phyloP scores from a whole-genome alignment of 2,888 invertebrate species.

The Cepaea hortensis region DNA sequence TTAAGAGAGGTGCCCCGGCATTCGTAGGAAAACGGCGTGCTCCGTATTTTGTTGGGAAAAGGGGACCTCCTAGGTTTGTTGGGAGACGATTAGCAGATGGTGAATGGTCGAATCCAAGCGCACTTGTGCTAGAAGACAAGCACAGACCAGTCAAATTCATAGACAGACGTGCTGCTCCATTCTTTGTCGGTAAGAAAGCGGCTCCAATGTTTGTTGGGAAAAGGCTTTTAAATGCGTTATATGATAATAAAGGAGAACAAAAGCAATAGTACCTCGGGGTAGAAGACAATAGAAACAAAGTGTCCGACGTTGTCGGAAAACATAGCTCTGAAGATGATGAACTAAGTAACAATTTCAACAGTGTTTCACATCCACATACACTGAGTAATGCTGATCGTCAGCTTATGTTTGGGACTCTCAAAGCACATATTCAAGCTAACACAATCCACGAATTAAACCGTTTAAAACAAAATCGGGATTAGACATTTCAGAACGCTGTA shows the following conservation, averaged over 20 bases:
- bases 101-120: neutral
- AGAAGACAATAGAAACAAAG: neutral
- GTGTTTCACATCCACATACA: neutral
- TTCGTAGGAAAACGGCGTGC: constrained; percentile 29
- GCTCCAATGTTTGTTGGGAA: constrained; percentile 35
- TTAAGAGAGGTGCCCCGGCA: neutral
- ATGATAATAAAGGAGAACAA: neutral
- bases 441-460: neutral
- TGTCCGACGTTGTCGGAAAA: neutral
- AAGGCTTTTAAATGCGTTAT: neutral
- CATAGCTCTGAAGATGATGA: too few species aligned
- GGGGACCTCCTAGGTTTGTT: constrained; percentile 3
- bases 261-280: neutral
- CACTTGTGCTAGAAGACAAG: neutral
- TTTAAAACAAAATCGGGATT: neutral
- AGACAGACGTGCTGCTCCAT: neutral
- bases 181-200: constrained; percentile 12
- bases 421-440: neutral
- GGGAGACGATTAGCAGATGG: neutral
- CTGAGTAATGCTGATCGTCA: neutral
- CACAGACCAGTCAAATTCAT: neutral
- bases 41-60: constrained; percentile 27
- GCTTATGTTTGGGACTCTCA: neutral
- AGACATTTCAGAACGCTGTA: neutral
- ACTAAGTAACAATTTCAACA: too few species aligned